Conservation (phyloP, 1,140 invertebrate species). For the Ericerus pela region DNA sequence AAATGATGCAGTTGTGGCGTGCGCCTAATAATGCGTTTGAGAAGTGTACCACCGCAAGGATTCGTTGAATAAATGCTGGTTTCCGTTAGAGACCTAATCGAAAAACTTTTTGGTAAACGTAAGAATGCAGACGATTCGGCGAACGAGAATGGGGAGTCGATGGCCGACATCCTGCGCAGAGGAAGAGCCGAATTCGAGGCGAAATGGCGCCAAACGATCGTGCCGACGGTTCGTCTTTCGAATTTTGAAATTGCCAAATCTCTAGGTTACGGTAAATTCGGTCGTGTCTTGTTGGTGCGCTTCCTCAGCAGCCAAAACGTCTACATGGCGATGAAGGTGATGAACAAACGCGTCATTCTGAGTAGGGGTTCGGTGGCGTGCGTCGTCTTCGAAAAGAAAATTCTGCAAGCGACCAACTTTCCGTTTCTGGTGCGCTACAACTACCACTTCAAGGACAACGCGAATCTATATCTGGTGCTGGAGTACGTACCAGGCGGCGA, state of each 20-base stretch:
- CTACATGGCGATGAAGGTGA: not conserved
- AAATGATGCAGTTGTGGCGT: no score
- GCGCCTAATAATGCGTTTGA: no score
- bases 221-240: not conserved
- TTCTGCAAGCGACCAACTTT: not conserved
- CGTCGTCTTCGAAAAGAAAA: not conserved
- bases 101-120: no score
- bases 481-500: not conserved
- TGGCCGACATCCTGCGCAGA: not conserved
- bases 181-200: not conserved
- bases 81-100: no score
- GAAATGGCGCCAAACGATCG: not conserved
- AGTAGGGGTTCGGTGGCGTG: not conserved
- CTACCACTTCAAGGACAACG: conserved; percentile 2
- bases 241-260: not conserved
- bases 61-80: no score
- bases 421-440: not conserved
- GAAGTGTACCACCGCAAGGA: no score
- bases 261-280: conserved; percentile 1
- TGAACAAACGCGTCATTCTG: not conserved
- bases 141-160: no score
- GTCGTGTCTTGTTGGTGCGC: not conserved
- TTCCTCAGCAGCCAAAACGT: not conserved
- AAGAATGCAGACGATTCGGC: no score
- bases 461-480: not conserved